Evolutionary conservation across 1,140 invertebrate species (phyloP).

Genomic region (fruit fly (Drosophila melanogaster)): DNA sequence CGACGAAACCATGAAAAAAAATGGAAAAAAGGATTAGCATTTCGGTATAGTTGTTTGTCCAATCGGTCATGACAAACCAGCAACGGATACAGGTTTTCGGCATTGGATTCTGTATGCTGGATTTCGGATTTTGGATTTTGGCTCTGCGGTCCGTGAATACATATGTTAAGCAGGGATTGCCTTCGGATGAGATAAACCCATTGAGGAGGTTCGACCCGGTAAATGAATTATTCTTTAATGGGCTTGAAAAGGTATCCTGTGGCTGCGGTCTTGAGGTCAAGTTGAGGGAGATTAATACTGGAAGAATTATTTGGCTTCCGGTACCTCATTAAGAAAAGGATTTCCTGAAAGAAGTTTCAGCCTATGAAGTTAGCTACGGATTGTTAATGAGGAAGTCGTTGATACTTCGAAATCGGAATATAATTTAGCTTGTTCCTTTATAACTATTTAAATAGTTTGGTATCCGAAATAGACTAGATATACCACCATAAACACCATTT

Average conservation of each 20-base stretch:
- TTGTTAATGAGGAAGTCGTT: not conserved
- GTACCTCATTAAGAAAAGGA: not conserved
- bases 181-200: constrained; percentile 50
- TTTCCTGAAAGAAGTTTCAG: not conserved
- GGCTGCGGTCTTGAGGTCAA: constrained; percentile 38
- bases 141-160: constrained; percentile 31
- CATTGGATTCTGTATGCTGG: constrained; percentile 8
- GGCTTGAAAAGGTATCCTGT: constrained; percentile 44
- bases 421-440: no score
- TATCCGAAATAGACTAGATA: no score
- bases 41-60: constrained; percentile 65
- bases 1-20: constrained; percentile 20
- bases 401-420: no score
- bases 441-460: no score
- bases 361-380: not conserved
- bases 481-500: no score
- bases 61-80: constrained; percentile 59
- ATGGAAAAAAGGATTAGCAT: constrained; percentile 72
- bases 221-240: constrained; percentile 44
- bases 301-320: constrained; percentile 13
- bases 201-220: constrained; percentile 31
- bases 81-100: constrained; percentile 47
- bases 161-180: constrained; percentile 55
- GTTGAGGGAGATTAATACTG: constrained; percentile 28
- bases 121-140: not conserved